Conservation (phyloP, 2,888 invertebrate genomes). For the Lamellibrachia satsuma region DNA sequence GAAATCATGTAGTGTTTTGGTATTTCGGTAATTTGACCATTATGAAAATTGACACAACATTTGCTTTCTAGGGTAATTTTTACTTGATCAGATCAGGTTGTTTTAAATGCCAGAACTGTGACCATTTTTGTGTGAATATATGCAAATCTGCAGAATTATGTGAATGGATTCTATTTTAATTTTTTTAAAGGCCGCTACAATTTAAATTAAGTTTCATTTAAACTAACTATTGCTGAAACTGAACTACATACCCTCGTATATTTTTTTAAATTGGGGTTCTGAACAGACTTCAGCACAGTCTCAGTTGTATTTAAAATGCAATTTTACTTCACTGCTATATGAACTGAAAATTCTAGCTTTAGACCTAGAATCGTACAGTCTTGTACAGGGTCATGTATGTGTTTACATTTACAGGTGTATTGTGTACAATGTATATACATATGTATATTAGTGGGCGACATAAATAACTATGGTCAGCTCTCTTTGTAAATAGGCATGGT, state of each 20-base stretch:
- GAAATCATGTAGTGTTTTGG: background rate
- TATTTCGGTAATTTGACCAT: background rate
- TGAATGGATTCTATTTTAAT: too few relatives aligned
- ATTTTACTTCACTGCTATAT: constrained; percentile 8
- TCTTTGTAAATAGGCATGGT: background rate
- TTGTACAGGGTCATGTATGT: constrained; percentile 2
- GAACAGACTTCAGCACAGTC: background rate
- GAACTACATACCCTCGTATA: too few relatives aligned
- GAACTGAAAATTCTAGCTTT: background rate
- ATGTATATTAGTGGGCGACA: background rate
- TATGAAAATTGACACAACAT: background rate
- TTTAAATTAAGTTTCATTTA: too few relatives aligned
- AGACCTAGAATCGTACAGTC: constrained; percentile 7
- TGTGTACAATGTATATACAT: constrained; percentile 13
- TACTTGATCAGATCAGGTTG: too few relatives aligned
- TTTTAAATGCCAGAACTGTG: too few relatives aligned
- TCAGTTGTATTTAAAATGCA: background rate
- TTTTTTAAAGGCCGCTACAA: too few relatives aligned
- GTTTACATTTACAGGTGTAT: background rate
- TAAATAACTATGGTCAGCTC: background rate
- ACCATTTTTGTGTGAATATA: too few relatives aligned
- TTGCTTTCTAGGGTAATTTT: background rate
- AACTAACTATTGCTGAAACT: too few relatives aligned
- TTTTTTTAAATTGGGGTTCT: too few relatives aligned
- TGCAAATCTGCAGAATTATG: too few relatives aligned